phyloP scores from a whole-genome alignment of 1,140 invertebrate species.

The Sweltsa coloradensis region DNA sequence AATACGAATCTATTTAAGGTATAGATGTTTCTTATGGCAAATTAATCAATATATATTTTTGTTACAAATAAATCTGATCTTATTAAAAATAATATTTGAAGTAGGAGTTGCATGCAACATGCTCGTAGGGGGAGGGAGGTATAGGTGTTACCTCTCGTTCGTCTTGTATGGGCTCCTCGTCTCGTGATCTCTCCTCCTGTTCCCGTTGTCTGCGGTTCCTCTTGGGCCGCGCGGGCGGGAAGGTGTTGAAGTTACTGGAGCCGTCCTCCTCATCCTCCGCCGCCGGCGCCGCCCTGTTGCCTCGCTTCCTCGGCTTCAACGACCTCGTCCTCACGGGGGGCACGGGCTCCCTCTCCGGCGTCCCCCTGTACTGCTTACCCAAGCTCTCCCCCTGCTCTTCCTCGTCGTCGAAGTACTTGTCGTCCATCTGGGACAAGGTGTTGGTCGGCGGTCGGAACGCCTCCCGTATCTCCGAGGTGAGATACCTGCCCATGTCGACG shows the following conservation, averaged over 20 bases:
- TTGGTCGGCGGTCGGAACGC: slow-evolving; percentile 55
- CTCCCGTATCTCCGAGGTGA: slow-evolving; percentile 64
- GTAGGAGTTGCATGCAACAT: too few relatives aligned
- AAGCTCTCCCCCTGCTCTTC: slow-evolving; percentile 22
- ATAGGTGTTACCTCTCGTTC: slow-evolving; percentile 28
- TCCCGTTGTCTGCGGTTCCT: background rate
- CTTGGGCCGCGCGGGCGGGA: slow-evolving; percentile 29
- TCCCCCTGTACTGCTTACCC: slow-evolving; percentile 17
- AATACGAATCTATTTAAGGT: too few relatives aligned
- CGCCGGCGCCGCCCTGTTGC: slow-evolving; percentile 13
- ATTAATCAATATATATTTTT: too few relatives aligned
- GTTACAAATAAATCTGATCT: too few relatives aligned
- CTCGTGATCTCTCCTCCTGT: slow-evolving; percentile 22
- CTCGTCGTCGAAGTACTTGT: slow-evolving; percentile 22
- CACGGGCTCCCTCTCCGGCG: slow-evolving; percentile 14
- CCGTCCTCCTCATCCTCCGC: slow-evolving; percentile 19
- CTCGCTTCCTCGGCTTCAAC: slow-evolving; percentile 23
- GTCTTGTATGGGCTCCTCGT: slow-evolving; percentile 32
- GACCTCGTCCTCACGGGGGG: slow-evolving; percentile 20
- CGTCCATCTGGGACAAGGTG: slow-evolving; percentile 43
- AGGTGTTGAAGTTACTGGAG: slow-evolving; percentile 22
- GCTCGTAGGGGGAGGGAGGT: too few relatives aligned
- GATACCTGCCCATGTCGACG: slow-evolving; percentile 58
- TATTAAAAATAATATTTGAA: too few relatives aligned
- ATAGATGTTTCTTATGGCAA: too few relatives aligned